A percentile compares a stretch with the other conserved stretches of the same genome.
These are phyloP conservation scores for Synanthedon vespiformis DNA, from an alignment of 2,888 invertebrate species.

Conservation along the genomic window DNA sequence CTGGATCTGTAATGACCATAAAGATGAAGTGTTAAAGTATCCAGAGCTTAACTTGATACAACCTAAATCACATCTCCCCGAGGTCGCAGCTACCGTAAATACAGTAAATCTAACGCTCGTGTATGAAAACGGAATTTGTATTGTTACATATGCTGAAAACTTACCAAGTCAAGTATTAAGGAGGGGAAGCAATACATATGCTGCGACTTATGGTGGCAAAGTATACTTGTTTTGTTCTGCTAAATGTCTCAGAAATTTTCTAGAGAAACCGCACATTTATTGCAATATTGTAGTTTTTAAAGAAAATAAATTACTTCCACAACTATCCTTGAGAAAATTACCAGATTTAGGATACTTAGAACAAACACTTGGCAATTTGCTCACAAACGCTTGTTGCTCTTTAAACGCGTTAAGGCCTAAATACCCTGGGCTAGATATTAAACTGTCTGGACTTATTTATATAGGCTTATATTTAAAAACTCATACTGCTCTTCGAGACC, in stretches of 20 bases:
- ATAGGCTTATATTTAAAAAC: slow-evolving; percentile 71
- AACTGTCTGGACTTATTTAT: slow-evolving; percentile 64
- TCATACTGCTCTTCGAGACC: slow-evolving; percentile 42
- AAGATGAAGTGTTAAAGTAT: slow-evolving; percentile 45
- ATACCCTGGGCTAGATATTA: slow-evolving; percentile 67
- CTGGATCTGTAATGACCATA: slow-evolving; percentile 72
- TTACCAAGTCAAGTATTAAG: slow-evolving; percentile 53
- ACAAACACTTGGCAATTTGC: slow-evolving; percentile 65
- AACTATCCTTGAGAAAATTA: slow-evolving; percentile 52
- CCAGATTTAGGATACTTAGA: slow-evolving; percentile 73
- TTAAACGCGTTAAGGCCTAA: slow-evolving; percentile 69
- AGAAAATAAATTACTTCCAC: slow-evolving; percentile 35
- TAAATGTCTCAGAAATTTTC: slow-evolving; percentile 63
- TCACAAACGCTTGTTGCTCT: slow-evolving; percentile 67
- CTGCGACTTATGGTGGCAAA: slow-evolving; percentile 56
- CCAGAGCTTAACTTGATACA: slow-evolving; percentile 45
- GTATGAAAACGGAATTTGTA: slow-evolving; percentile 70
- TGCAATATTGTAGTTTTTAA: slow-evolving; percentile 53
- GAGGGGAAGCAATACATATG: slow-evolving; percentile 51
- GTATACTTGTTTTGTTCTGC: slow-evolving; percentile 69
- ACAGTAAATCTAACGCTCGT: slow-evolving; percentile 42
- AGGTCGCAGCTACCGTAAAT: slow-evolving; percentile 59
- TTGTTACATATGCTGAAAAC: slow-evolving; percentile 71
- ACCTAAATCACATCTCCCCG: slow-evolving; percentile 40
- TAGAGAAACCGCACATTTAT: slow-evolving; percentile 61